Base-by-base conservation (phyloP, 2,888 invertebrate species). In the Apodemia hepburni region DNA sequence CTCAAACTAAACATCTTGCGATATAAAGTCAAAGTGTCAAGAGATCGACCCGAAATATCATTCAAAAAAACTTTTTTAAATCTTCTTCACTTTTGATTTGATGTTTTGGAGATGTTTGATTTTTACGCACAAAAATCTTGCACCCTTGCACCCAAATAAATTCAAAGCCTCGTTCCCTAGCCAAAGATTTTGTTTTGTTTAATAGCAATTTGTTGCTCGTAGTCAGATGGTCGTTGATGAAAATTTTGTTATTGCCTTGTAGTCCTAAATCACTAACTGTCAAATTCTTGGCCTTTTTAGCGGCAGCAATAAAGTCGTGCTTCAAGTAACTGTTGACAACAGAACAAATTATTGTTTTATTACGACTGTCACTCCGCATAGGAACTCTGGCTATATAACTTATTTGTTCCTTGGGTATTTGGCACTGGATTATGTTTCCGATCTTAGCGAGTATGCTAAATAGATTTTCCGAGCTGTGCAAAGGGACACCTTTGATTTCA, bases 201-300 rank as follows among this genome's bases (percentile, higher is more conserved):
- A 73, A 65, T 1, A 73, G 58, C 0, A 65, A 42, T 47, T 73
- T 72, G 18, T 70, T 71, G 1, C 68, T 65, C 0, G 61, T 12
- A 0, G 71, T 71, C 3, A 73, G 54, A 33, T 70, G 73, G 35
- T 71, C 69, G 9, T 73, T 71, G 0, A 71, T 59, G 15, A 60
- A 70, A 9, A 35, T 9, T 35, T 11, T 35, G 35, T 11, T 35
- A 11, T 9, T 11, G 11, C 35, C 35, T 35, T 35, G 35, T 11
- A 35, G 22, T 22, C 2, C 22, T 22, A 22, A 22, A 22, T 22
- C 22, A 22, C 22, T 22, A 22, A 22, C 22, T 22, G 22, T 22
- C 22, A 22, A 22, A 22, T 22, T 22, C 22, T 22, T 22, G 22
- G 22, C 22, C 22, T 49, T 49, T 49, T n/a, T 49, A 49, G 49